Conservation (phyloP, 2,113 vertebrate genomes). For the Cygnus atratus region DNA sequence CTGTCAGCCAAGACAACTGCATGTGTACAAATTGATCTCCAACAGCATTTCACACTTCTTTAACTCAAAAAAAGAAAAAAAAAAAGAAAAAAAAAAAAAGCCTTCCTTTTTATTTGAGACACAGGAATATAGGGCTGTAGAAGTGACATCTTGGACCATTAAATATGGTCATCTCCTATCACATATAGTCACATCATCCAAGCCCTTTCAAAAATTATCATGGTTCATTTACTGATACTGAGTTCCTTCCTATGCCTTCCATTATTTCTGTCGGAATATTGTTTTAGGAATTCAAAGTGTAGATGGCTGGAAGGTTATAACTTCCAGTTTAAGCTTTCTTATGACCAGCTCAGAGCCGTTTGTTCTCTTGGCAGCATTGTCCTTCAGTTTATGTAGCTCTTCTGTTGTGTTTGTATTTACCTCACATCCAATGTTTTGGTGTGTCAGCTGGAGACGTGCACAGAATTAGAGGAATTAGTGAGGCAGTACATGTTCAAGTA, state of each 20-base stretch:
- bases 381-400: not conserved
- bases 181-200: not conserved
- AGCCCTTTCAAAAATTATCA: not conserved
- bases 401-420: not conserved
- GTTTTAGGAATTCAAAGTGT: not conserved
- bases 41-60: not conserved
- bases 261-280: not conserved
- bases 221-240: not conserved
- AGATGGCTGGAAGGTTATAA: not conserved
- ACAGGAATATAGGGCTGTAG: not conserved
- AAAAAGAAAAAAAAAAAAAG: not conserved
- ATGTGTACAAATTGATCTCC: not conserved
- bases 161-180: not conserved
- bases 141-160: not conserved
- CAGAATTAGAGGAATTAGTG: not conserved
- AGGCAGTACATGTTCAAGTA: not conserved
- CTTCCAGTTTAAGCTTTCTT: not conserved
- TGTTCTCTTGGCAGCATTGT: not conserved
- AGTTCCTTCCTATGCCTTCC: fast-evolving
- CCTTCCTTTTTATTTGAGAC: not conserved
- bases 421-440: not conserved
- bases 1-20: constrained; percentile 4
- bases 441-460: not conserved
- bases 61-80: not conserved
- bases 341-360: not conserved